These are phyloP conservation scores for Cephus sareptanus DNA, from an alignment of 2,888 invertebrate species.

Conservation along the genomic window DNA sequence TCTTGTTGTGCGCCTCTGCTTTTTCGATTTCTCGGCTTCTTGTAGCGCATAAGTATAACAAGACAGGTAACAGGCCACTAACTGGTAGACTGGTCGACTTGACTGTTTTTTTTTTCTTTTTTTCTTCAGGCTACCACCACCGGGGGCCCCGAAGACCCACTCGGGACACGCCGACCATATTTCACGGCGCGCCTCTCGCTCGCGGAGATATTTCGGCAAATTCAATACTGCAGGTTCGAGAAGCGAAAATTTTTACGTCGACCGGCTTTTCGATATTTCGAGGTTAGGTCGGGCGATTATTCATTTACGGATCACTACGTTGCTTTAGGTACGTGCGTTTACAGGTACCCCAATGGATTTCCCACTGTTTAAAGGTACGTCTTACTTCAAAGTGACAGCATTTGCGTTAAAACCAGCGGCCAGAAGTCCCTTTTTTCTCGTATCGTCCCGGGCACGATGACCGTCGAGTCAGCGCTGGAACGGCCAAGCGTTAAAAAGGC, in stretches of 20 bases:
- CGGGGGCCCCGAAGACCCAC: background rate
- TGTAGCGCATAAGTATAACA: conserved; percentile 14
- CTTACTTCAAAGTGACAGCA: background rate
- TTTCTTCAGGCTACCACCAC: background rate
- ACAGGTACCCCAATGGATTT: no score
- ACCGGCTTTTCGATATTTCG: no score
- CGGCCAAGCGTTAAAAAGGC: background rate
- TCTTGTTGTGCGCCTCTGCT: background rate
- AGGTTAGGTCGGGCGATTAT: no score
- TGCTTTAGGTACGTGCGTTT: no score
- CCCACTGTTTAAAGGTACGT: no score
- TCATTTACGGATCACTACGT: background rate
- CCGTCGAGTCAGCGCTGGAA: background rate
- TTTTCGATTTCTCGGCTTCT: background rate
- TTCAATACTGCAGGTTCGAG: background rate
- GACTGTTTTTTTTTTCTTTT: background rate
- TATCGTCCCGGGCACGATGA: background rate
- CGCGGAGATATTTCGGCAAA: background rate
- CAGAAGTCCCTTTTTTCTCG: background rate
- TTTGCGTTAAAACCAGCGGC: background rate
- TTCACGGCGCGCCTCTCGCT: background rate
- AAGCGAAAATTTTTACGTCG: no score
- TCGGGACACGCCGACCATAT: background rate
- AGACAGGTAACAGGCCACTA: conserved; percentile 16
- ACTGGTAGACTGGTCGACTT: conserved; percentile 9